phyloP scores from a whole-genome alignment of 2,888 invertebrate species.

The Lingula anatina region DNA sequence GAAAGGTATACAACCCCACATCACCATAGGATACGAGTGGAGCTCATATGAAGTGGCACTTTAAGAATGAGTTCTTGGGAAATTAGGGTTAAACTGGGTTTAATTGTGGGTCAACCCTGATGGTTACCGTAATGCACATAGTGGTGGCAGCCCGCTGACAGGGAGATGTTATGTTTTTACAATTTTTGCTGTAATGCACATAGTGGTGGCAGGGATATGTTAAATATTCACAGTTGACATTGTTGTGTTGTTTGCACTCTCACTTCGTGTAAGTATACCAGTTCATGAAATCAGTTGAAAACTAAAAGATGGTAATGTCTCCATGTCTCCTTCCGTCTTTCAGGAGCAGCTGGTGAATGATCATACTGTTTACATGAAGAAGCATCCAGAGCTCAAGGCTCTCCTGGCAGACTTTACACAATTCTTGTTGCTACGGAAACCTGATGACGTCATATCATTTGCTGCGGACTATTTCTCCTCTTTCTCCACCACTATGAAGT shows the following conservation, averaged over 20 bases:
- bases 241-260: background rate
- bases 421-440: constrained; percentile 49
- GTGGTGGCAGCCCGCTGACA: no score
- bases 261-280: background rate
- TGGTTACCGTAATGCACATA: no score
- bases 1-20: no score
- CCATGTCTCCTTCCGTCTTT: background rate
- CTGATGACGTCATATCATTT: constrained; percentile 46
- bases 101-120: no score
- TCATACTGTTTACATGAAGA: constrained; percentile 44
- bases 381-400: constrained; percentile 48
- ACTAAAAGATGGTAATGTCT: background rate
- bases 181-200: no score
- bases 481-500: constrained; percentile 40
- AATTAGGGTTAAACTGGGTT: no score
- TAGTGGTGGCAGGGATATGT: no score
- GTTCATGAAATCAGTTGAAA: background rate
- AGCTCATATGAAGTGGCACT: no score
- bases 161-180: no score
- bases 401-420: constrained; percentile 51
- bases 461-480: constrained; percentile 50
- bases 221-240: no score
- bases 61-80: no score
- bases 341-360: constrained; percentile 48
- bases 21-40: no score